These are phyloP conservation scores for Clarias gariepinus DNA, from an alignment of 2,113 vertebrate species.

Conservation along the genomic window DNA sequence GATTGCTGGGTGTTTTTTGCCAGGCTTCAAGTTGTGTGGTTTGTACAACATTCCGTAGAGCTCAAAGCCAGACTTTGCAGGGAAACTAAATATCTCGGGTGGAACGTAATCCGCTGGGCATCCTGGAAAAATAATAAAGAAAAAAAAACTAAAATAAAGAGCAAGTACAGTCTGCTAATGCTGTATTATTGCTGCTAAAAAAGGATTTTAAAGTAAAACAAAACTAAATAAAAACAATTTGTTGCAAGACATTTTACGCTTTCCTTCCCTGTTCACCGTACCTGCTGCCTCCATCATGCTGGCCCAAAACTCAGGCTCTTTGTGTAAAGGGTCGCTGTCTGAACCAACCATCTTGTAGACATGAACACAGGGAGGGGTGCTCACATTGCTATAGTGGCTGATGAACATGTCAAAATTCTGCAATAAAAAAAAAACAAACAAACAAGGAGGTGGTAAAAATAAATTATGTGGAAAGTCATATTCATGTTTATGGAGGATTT, in stretches of 20 bases:
- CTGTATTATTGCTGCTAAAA: not conserved
- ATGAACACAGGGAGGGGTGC: slow-evolving; percentile 91
- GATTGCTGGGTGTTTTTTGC: slow-evolving; percentile 91
- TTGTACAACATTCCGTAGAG: slow-evolving; percentile 97
- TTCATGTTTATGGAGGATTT: not conserved
- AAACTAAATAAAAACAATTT: not conserved
- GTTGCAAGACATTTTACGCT: not conserved
- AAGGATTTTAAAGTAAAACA: not conserved
- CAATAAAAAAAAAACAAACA: not conserved
- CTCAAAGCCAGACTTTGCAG: slow-evolving; percentile 81
- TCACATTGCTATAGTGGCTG: slow-evolving; percentile 96
- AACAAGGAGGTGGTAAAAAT: not conserved
- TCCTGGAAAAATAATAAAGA: slow-evolving; percentile 67
- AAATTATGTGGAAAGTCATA: not conserved
- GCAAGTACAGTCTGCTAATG: not conserved
- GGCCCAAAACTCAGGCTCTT: slow-evolving; percentile 92
- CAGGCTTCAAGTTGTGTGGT: slow-evolving; percentile 85
- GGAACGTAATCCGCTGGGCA: slow-evolving; percentile 92
- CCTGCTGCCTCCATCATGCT: slow-evolving; percentile 98
- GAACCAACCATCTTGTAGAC: slow-evolving; percentile 89
- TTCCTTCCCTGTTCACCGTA: slow-evolving; percentile 55
- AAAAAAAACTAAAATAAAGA: not conserved
- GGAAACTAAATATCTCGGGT: slow-evolving; percentile 93
- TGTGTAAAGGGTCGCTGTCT: slow-evolving; percentile 81
- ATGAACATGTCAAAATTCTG: slow-evolving; percentile 98